phyloP scores from a whole-genome alignment of 2,888 invertebrate species.

The Agriopis leucophaearia region DNA sequence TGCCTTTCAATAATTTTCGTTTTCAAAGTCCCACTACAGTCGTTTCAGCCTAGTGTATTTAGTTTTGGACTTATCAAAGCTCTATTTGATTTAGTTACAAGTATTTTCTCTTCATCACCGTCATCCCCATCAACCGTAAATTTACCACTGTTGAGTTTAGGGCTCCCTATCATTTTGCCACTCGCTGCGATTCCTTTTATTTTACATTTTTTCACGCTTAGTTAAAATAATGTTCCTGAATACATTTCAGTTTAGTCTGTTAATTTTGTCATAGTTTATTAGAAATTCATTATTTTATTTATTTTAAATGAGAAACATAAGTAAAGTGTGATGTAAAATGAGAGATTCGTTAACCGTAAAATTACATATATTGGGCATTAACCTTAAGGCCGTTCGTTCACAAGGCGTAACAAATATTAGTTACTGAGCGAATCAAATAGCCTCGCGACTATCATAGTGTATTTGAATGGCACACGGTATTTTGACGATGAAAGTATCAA shows the following conservation, averaged over 20 bases:
- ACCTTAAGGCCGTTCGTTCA: not conserved
- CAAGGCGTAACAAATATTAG: not conserved
- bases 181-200: constrained; percentile 1
- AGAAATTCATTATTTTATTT: not conserved
- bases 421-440: not conserved
- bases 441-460: not conserved
- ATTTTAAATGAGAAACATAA: too few species aligned
- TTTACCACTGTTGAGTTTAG: constrained; percentile 3
- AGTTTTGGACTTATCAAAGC: constrained; percentile 62
- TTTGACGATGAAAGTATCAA: not conserved
- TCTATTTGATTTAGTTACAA: constrained; percentile 64
- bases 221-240: not conserved
- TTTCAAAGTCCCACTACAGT: constrained; percentile 84
- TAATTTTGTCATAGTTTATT: not conserved
- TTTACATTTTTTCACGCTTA: not conserved
- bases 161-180: not conserved
- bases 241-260: not conserved
- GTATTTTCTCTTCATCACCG: constrained; percentile 59
- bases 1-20: constrained; percentile 81
- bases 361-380: not conserved
- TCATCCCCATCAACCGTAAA: not conserved
- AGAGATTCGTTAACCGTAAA: not conserved
- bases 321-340: not conserved
- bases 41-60: constrained; percentile 80
- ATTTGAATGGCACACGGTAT: not conserved